Base-by-base conservation (phyloP, 2,113 vertebrate genomes). In the Macaca nemestrina region DNA sequence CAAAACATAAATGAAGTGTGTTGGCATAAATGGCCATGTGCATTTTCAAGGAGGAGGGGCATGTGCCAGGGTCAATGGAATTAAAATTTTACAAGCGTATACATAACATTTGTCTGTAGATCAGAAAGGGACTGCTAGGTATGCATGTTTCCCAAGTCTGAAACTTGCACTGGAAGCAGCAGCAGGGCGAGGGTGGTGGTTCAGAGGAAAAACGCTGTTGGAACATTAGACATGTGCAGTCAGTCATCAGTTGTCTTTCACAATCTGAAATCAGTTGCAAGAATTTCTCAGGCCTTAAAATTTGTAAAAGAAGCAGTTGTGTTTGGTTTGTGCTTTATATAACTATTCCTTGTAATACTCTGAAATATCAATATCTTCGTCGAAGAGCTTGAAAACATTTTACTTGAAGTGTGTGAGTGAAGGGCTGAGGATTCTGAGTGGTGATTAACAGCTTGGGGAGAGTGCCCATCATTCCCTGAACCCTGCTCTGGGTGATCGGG, bases 11-110 rank as follows among this genome's bases (percentile, higher is more conserved):
- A 50, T 14, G 12, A 85, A 45, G 67, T 75, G 22, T 90, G 43
- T 88, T 97, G 92, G 86, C 87, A 30, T 93, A 96, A 96, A 88
- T 91, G 85, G 61, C 43, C 22, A 18, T 81, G 20, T 81, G 64
- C 64, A 55, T 93, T 96, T 97, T 93, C 82, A 55, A 67, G 79
- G 83, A 87, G 59, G 80, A 84, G 57, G 50, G 67, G 8, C 17
- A 57, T 14, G 35, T 43, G 85, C 90, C 78, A 76, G 57, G 61
- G n/a, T 9, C 68, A 87, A 45, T 57, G 95, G 83, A 88, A 84
- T 82, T 68, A 87, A 91, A 78, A 82, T 10, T 76, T 82, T 70
- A 27, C 80, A 94, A 84, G 68, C 27, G 6, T 61, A 23, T 52
- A 52, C 10, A 25, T 87, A 72, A 93, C 86, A 32, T 64, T 48